Base-by-base conservation (phyloP, 64 coral and sea anemone genomes). In the Actinia tenebrosa region DNA sequence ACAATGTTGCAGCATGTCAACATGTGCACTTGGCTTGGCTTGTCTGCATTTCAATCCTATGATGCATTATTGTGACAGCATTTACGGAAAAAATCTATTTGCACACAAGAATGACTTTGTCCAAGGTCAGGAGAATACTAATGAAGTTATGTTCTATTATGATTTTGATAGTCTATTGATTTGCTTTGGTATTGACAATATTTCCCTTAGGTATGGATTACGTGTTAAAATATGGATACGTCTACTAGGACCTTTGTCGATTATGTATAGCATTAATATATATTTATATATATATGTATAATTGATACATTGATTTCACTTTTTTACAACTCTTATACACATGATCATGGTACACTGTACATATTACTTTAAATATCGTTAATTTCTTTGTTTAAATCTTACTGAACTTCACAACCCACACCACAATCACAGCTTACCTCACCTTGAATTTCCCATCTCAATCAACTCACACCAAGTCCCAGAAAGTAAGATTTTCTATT, bases 311-410 rank as follows among this genome's bases (percentile, higher is more conserved):
- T 2, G 17, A 52, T 81, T 50, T 81, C 43, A 81, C 50, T 37
- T 81, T 81, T 53, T 81, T 81, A 81, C 79, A 81, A 75, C 50
- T 81, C 50, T 45, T 50, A 81, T 81, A 81, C 79, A 81, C 79
- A 81, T 53, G 69, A 81, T 81, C 78, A 80, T 53, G 44, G 44
- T 81, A 75, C 46, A 81, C 50, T 81, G 79, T 81, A 81, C 79
- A 81, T 81, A 22, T 81, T 81, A 81, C 79, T 81, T 79, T 81
- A 81, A 81, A 81, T 81, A 81, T 81, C 50, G 53, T 37, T 81
- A 50, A 81, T 50, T 81, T 81, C 50, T 81, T 53, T 75, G 63
- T 25, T 75, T 75, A 27, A 75, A 75, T 75, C 69, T 75, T 42
- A 75, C 69, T 14, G 10, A 75, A 75, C 69, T 30, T 30, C 69